Base-by-base conservation (phyloP, 2,888 invertebrate genomes). In the Acronicta psi region DNA sequence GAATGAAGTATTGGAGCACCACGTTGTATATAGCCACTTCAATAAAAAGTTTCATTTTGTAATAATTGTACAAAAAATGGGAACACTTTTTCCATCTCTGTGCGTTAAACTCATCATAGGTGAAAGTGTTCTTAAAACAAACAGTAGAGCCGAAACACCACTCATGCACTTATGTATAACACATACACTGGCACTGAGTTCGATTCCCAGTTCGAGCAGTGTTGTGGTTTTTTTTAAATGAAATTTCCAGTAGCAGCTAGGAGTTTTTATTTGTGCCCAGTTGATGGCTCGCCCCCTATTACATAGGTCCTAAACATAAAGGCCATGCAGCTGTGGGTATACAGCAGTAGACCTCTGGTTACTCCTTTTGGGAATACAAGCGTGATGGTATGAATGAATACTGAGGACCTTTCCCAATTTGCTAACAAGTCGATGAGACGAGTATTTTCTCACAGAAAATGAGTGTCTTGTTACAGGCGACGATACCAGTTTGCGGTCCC, bases 111-210 rank as follows among this genome's bases (percentile, higher is more conserved):
- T 31, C 25, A 38, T 31, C 49, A 8, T 31, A 40, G 56, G 66
- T 52, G 66, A 67, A 66, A 66, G 68, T 66, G 55, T 25, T 43
- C 38, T 43, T 17, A 23, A 31, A 56, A 31, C 9, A 56, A 45
- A 51, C 13, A 17, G 29, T 34, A 40, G 3, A 4, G 23, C 29
- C 5, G 11, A 5, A 20, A 9, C 11, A 11, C 59, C 38, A 18
- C 37, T 37, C 31, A n/a, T 16, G 16, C 17, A 45, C 16, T 17
- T 10, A n/a, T 41, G 11, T 31, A 3, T 16, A 0, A 25, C 25
- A 10, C 25, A 25, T 8, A 8, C 8, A 25, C 29, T 17, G 25
- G 40, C 34, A 29, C 43, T 49, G 40, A 59, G n/a, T n/a, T n/a
- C n/a, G n/a, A n/a, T n/a, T n/a, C n/a, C n/a, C n/a, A n/a, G n/a